Evolutionary conservation across 2,888 invertebrate genomes (phyloP), one percentile per base, ranked within the genome.

Genomic region (Liopterus haemorrhoidalis): DNA sequence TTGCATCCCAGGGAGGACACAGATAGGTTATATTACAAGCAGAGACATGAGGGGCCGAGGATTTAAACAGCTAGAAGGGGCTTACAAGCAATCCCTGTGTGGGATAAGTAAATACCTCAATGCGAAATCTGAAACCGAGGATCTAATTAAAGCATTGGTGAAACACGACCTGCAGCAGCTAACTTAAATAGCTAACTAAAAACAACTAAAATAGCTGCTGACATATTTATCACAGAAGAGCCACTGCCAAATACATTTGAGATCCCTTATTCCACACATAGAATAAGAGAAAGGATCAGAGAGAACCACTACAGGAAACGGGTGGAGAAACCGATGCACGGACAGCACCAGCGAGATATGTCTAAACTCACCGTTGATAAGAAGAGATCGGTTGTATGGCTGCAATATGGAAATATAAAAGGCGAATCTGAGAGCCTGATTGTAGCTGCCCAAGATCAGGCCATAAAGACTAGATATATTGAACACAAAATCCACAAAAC

Each of bases 351-450:
- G 4, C 24, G 28, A 21, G 18, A 41, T 5, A 6, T 50, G 19
- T 22, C 37, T 25, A 30, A 41, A 18, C n/a, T 12, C n/a, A 18
- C 41, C 9, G 32, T 49, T 5, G 28, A 40, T 30, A 35, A 25
- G 18, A 14, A 16, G 4, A 27, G 35, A 6, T 41, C 46, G 5
- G 25, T 36, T 20, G 28, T 27, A 19, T 50, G 47, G 45, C 32
- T 53, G 28, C 28, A n/a, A 4, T 14, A 30, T 11, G 45, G 49
- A 30, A 43, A 47, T 41, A 40, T 52, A 14, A 49, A 48, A 31
- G 46, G 40, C 6, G 49, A 50, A 30, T 50, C 51, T 4, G 49
- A 55, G 33, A 42, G 45, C 12, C 46, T 50, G 3, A 31, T 51
- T 5, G 31, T 47, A 5, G 49, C 51, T 3, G 44, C 46, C 9